Percentiles rank a stretch among this genome's conserved stretches.
Evolutionary conservation across 1,140 invertebrate species (phyloP).

Genomic region (Scaptomyza montana): DNA sequence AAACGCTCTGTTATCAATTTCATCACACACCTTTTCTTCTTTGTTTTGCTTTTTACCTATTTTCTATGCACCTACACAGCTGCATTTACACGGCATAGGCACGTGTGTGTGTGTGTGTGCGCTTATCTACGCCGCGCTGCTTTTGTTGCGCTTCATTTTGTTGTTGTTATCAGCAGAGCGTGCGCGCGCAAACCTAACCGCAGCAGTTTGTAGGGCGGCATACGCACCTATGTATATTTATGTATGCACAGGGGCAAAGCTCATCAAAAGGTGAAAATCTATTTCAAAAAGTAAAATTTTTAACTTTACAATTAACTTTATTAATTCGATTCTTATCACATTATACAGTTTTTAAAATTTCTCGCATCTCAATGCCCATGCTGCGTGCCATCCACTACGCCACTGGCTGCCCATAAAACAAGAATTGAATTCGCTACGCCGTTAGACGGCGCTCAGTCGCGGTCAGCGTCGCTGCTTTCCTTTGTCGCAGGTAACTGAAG

Average conservation of each 20-base stretch:
- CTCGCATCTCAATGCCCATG: too few species aligned
- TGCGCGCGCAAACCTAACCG: constrained; percentile 34
- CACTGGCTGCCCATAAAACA: not conserved
- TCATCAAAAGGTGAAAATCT: too few species aligned
- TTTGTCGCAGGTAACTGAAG: constrained; percentile 77
- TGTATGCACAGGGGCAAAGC: too few species aligned
- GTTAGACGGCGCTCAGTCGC: constrained; percentile 15
- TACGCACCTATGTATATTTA: not conserved
- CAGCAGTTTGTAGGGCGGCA: not conserved
- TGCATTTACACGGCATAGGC: constrained; percentile 3
- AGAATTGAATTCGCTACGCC: constrained; percentile 28
- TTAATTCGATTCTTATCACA: not conserved
- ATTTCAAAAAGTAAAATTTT: too few species aligned
- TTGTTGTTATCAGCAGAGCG: constrained; percentile 55
- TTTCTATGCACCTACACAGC: constrained; percentile 33
- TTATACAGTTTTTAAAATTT: not conserved
- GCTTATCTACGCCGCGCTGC: constrained; percentile 67
- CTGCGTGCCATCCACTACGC: not conserved
- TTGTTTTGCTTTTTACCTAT: constrained; percentile 39
- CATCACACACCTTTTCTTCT: constrained; percentile 35
- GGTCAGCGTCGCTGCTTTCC: constrained; percentile 41
- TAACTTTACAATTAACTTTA: too few species aligned
- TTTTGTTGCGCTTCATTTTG: constrained; percentile 51
- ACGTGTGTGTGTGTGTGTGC: constrained; percentile 19
- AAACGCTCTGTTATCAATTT: constrained; percentile 48